Evolutionary conservation across 2,888 invertebrate genomes (phyloP).

Genomic region (Caenorhabditis panamensis): DNA sequence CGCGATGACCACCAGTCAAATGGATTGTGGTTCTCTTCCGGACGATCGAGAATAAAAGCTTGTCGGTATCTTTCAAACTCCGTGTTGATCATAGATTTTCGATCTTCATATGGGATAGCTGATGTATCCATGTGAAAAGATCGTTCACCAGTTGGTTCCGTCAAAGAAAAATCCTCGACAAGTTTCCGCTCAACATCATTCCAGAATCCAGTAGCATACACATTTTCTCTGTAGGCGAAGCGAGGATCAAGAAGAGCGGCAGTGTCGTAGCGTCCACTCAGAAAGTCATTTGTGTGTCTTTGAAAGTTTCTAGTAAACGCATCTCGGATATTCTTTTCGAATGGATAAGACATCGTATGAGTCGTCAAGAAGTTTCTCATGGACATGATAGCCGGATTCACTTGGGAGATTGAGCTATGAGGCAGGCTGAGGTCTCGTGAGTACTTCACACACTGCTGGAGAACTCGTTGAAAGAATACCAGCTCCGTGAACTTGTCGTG

Average conservation of each 20-base stretch:
- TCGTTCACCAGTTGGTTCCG: neutral
- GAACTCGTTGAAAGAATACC: constrained; percentile 4
- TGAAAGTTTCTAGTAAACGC: constrained; percentile 13
- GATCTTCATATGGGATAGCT: neutral
- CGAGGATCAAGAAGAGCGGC: constrained; percentile 42
- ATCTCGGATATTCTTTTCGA: neutral
- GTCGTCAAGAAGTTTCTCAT: neutral
- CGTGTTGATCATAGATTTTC: neutral
- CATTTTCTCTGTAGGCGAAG: constrained; percentile 5
- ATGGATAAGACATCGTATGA: neutral
- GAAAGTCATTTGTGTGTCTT: neutral
- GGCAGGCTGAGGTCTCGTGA: neutral
- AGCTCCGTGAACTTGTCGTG: constrained; percentile 13
- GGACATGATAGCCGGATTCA: constrained; percentile 22
- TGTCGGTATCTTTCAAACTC: constrained; percentile 32
- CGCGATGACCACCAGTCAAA: constrained; percentile 38
- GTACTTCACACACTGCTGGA: constrained; percentile 13
- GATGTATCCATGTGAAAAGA: neutral
- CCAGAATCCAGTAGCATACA: neutral
- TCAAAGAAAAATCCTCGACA: neutral
- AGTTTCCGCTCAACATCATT: constrained; percentile 5
- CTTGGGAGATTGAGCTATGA: constrained; percentile 31
- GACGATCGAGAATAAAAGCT: constrained; percentile 1
- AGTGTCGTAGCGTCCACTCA: constrained; percentile 2
- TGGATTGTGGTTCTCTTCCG: neutral